Evolutionary conservation across 2,797 vertebrate species (phyloP), one percentile per base, ranked within the genome.

Genomic region (Lepilemur ruficaudatus): DNA sequence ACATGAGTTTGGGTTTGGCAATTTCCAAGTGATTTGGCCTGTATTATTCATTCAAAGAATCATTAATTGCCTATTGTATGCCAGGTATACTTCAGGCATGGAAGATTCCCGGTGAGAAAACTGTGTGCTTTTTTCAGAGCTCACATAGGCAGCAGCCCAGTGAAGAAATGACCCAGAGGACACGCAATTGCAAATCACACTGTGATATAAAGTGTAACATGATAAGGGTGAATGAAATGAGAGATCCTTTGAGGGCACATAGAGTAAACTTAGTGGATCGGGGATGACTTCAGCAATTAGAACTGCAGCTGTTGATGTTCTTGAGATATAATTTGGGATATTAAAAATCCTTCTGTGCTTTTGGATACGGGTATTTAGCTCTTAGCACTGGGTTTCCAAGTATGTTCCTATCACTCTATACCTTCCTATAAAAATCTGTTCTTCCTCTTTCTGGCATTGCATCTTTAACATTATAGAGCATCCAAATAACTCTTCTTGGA

Each of bases 401-500:
- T 94, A 61, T 38, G 46, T 87, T 28, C 72, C 90, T 90, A 52
- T 28, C 78, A 23, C 7, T 48, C 3, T 88, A 1, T 67, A 81
- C 43, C 52, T 94, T 82, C 38, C 32, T 63, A 25, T n/a, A 61
- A 93, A 84, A 85, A 70, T 57, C 57, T 87, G 50, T 89, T 35
- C 69, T 72, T 89, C 83, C 20, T 61, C 30, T 88, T 92, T 95
- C 79, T 73, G 55, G 18, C 59, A 78, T 25, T 72, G 5, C 11
- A 5, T 81, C 65, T 86, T 91, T 65, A 79, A 72, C 73, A 88
- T 65, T 23, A 41, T 22, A 57, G 76, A 91, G 10, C 23, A 88
- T 75, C 50, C 73, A 93, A 85, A 70, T 88, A 57, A 84, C 57
- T 95, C 43, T 89, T 73, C 59, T 59, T 87, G 61, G 55, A 91